A percentile compares a stretch with the other conserved stretches of the same genome.
Conservation (phyloP, 2,888 invertebrate species). For the Eupeodes luniger region DNA sequence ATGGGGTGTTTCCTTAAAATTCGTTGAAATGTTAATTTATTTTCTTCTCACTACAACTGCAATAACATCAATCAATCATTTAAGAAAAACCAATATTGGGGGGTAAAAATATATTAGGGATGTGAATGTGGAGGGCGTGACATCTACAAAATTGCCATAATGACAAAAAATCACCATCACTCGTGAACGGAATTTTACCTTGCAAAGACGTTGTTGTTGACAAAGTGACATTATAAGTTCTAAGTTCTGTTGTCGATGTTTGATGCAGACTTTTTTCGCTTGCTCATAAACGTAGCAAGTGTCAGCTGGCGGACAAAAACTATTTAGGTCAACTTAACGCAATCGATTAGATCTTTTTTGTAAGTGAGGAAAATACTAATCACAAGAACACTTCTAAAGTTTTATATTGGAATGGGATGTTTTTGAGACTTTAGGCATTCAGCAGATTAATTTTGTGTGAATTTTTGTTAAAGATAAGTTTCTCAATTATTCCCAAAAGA, state of each 20-base stretch:
- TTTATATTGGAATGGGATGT: not conserved
- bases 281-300: not conserved
- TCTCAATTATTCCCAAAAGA: no score
- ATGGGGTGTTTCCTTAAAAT: not conserved
- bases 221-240: conserved; percentile 22
- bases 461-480: no score
- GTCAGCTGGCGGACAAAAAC: conserved; percentile 23
- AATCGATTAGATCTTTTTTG: conserved; percentile 34
- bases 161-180: conserved; percentile 17
- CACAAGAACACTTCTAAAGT: not conserved
- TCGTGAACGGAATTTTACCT: not conserved
- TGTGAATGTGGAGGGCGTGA: not conserved
- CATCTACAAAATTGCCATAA: conserved; percentile 12
- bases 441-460: no score
- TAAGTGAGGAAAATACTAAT: not conserved
- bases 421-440: not conserved
- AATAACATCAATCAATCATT: conserved; percentile 41
- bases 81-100: not conserved
- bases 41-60: not conserved
- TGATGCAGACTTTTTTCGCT: conserved; percentile 9
- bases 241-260: conserved; percentile 9
- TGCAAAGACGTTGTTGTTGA: conserved; percentile 19
- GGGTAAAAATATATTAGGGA: not conserved
- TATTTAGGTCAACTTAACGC: conserved; percentile 41
- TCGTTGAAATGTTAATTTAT: not conserved